Conservation (phyloP, 2,113 vertebrate species). For the Gymnobelideus leadbeateri region DNA sequence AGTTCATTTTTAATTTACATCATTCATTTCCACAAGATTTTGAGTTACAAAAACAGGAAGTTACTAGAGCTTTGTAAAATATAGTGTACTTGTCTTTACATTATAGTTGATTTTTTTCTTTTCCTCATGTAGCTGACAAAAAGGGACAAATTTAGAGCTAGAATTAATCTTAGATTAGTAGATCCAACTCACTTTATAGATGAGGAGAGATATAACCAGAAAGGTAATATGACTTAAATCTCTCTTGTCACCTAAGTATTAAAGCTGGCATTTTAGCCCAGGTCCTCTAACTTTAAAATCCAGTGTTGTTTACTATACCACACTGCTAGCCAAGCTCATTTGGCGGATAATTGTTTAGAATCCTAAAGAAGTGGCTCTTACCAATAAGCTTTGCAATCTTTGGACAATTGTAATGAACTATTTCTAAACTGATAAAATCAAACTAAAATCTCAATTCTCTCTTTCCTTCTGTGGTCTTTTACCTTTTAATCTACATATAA, state of each 20-base stretch:
- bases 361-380: not conserved
- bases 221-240: not conserved
- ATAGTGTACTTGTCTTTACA: not conserved
- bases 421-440: not conserved
- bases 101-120: not conserved
- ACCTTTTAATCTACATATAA: too few relatives aligned
- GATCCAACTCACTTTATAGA: not conserved
- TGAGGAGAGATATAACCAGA: not conserved
- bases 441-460: not conserved
- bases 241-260: not conserved
- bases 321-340: not conserved
- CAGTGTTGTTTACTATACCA: not conserved
- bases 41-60: too few relatives aligned
- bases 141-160: not conserved
- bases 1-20: too few relatives aligned
- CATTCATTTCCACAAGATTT: too few relatives aligned
- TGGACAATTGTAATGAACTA: not conserved
- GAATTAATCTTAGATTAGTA: not conserved
- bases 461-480: not conserved
- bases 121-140: not conserved
- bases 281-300: not conserved
- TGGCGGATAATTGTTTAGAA: not conserved
- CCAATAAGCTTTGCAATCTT: not conserved
- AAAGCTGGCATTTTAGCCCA: not conserved
- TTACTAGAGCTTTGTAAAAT: not conserved